Evolutionary conservation across 2,797 vertebrate genomes (phyloP), one percentile per base, ranked within the genome.

Genomic region (Fistularia commersonii): DNA sequence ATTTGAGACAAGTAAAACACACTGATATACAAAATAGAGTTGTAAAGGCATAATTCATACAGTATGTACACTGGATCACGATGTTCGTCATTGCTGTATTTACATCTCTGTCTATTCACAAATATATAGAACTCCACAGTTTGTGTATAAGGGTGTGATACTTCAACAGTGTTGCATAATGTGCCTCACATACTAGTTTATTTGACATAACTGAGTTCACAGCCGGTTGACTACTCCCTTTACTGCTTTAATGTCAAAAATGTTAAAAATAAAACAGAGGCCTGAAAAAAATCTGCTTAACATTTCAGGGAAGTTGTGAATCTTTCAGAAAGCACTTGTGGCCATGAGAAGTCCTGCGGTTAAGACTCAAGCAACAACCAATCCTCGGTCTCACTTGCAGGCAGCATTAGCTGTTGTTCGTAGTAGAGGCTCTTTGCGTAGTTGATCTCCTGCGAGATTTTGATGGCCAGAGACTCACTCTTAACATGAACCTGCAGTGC

Each of bases 371-470:
- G 86, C 76, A 95, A 91, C 32, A 96, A 53, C 40, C 89, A 90
- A 61, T 97, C 94, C 47, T 93, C 93, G 7, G 93, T 91, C 65
- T 95, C 93, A 15, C 58, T 92, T 72, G 90, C 85, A 35, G 94
- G 92, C 48, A 99, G 73, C 96, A 97, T 99, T 1, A 99, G 94
- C 73, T 99, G 97, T 76, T 99, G 96, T 61, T 99, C 96, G 0
- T 96, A 99, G 82, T 97, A 99, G 63, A 99, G 93, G 81, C 97
- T 99, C 88, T 99, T 99, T 80, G 97, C 97, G 50, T 99, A 99
- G 91, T 99, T 99, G 75, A 99, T 92, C 87, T 99, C 95, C 84
- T 99, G 96, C 39, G 93, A 98, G 44, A 99, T 91, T 80, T 95
- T 97, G 48, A 95, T 73, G 3, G 96, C 97, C 0, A 98, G 92